Evolutionary conservation across 2,888 invertebrate genomes (phyloP).

Genomic region (Neoscelio sp.): DNA sequence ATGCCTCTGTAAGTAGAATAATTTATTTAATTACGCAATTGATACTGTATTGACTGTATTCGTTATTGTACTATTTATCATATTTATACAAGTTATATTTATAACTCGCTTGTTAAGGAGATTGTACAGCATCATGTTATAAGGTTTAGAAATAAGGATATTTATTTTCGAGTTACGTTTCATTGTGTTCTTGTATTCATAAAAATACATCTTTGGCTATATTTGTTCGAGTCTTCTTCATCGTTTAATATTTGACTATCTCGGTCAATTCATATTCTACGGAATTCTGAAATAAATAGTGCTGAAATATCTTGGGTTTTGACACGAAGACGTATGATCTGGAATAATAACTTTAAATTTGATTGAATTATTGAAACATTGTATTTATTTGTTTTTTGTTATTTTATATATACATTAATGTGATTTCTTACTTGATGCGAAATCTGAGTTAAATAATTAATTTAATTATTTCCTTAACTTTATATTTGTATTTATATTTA

Average conservation of each 20-base stretch:
- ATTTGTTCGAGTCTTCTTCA: slow-evolving; percentile 41
- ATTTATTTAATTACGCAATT: slow-evolving; percentile 26
- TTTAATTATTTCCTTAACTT: too few species aligned
- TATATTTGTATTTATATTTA: too few species aligned
- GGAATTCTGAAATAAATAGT: slow-evolving; percentile 38
- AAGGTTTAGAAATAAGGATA: slow-evolving; percentile 23
- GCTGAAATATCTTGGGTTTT: slow-evolving; percentile 32
- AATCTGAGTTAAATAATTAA: too few species aligned
- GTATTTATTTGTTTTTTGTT: slow-evolving; percentile 21
- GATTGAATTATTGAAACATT: slow-evolving; percentile 8
- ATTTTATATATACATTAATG: not conserved
- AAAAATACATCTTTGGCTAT: slow-evolving; percentile 51
- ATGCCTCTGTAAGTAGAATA: too few species aligned
- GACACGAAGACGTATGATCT: slow-evolving; percentile 8
- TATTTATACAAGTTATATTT: too few species aligned
- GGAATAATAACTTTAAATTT: slow-evolving; percentile 20
- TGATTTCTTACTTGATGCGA: too few species aligned
- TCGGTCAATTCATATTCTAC: slow-evolving; percentile 29
- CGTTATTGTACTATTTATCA: slow-evolving; percentile 20
- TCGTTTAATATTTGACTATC: slow-evolving; percentile 57
- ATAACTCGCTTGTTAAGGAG: not conserved
- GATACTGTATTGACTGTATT: not conserved
- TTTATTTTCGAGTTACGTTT: slow-evolving; percentile 44
- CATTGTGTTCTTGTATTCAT: slow-evolving; percentile 45
- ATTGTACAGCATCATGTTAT: slow-evolving; percentile 4